phyloP scores from a whole-genome alignment of 2,888 invertebrate genomes.

The Drosophila longiperda region DNA sequence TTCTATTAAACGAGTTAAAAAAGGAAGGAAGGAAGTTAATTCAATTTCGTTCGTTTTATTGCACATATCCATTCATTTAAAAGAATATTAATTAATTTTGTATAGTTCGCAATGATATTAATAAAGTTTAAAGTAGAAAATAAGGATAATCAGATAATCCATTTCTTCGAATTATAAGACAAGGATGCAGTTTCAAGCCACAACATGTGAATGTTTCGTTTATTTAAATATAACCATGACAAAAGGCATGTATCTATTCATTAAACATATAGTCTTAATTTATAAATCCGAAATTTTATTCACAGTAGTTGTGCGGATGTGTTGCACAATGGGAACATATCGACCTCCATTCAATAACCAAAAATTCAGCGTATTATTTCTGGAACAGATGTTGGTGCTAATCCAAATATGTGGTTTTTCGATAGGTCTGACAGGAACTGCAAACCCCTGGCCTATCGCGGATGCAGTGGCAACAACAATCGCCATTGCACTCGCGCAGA shows the following conservation, averaged over 20 bases:
- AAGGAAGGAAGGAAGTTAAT: no score
- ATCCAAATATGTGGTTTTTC: constrained; percentile 9
- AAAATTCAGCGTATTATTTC: not conserved
- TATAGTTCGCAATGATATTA: no score
- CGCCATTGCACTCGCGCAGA: constrained; percentile 5
- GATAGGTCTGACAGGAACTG: not conserved
- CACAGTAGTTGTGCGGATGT: not conserved
- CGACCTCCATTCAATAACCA: not conserved
- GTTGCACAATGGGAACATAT: not conserved
- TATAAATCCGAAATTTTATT: not conserved
- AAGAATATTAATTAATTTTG: no score
- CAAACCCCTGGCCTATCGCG: constrained; percentile 6
- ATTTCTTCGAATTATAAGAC: no score
- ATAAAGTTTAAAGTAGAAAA: no score
- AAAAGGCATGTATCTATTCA: not conserved
- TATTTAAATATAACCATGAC: not conserved
- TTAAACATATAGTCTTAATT: no score
- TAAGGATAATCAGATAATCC: no score
- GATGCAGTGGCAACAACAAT: constrained; percentile 30
- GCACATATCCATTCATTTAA: no score
- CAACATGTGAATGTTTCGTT: not conserved
- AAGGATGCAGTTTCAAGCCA: no score
- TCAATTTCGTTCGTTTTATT: no score
- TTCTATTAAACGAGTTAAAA: no score
- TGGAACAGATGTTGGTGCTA: constrained; percentile 1